Evolutionary conservation across 2,113 vertebrate species (phyloP).

Genomic region (Chaenocephalus aceratus): DNA sequence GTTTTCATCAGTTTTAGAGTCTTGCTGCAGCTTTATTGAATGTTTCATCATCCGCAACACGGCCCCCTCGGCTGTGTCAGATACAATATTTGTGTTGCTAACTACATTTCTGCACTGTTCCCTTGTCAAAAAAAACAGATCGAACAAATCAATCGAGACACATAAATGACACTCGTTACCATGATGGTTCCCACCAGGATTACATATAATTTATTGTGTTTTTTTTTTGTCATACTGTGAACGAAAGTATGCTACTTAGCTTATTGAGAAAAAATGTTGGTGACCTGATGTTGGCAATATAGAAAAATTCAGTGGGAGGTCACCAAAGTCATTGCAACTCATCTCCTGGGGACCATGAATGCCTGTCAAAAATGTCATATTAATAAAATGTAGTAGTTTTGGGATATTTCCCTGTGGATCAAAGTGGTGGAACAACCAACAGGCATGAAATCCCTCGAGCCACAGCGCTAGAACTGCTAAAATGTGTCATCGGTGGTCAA

Average conservation of each 20-base stretch:
- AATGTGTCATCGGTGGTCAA: not conserved
- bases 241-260: no score
- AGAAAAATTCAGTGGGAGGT: not conserved
- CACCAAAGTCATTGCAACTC: not conserved
- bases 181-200: not conserved
- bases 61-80: conserved; percentile 10
- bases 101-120: conserved; percentile 43
- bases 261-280: not conserved
- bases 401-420: not conserved
- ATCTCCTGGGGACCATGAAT: not conserved
- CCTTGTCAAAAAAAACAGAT: conserved; percentile 47
- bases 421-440: not conserved
- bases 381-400: not conserved
- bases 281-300: not conserved
- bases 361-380: not conserved
- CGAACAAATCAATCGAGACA: conserved; percentile 29
- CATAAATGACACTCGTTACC: conserved; percentile 13
- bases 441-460: not conserved
- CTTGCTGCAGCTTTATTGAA: conserved; percentile 54
- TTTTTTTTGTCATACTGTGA: no score
- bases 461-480: not conserved
- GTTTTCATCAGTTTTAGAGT: conserved; percentile 44
- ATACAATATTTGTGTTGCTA: conserved; percentile 47
- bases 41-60: conserved; percentile 56
- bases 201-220: not conserved